A percentile compares a stretch with the other conserved stretches of the same genome.
Evolutionary conservation across 2,797 vertebrate species (phyloP).

Genomic region (Garrulus glandarius): DNA sequence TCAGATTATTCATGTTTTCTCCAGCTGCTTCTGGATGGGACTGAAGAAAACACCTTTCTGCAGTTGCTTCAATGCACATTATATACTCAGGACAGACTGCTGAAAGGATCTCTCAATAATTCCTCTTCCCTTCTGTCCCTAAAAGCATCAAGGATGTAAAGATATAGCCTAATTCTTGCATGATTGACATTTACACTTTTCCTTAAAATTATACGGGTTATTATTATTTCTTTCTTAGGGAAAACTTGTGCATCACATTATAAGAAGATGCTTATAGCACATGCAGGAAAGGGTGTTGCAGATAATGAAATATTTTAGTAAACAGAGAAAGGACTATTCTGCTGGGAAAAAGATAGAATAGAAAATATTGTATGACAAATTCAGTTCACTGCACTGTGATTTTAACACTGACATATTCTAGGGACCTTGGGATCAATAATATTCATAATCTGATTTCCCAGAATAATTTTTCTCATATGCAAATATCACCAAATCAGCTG

Average conservation of each 20-base stretch:
- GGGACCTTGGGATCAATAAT: conserved; percentile 20
- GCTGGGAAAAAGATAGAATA: neutral
- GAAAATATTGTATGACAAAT: neutral
- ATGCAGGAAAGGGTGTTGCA: neutral
- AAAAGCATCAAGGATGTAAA: neutral
- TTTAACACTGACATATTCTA: neutral
- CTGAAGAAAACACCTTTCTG: neutral
- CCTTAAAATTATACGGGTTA: neutral
- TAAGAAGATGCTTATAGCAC: neutral
- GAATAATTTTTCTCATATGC: neutral
- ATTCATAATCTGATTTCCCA: conserved; percentile 32
- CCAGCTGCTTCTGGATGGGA: neutral
- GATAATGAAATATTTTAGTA: neutral
- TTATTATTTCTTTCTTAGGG: neutral
- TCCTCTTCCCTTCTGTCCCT: neutral
- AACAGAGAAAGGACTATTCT: neutral
- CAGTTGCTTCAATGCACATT: neutral
- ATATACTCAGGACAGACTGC: neutral
- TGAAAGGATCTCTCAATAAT: neutral
- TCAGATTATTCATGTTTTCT: neutral
- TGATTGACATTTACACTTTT: neutral
- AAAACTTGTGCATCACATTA: neutral
- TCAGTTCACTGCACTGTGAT: neutral
- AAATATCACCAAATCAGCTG: neutral
- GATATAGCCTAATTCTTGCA: neutral